Evolutionary conservation across 1,140 invertebrate genomes (phyloP).

Genomic region (Drosophila sproati): DNA sequence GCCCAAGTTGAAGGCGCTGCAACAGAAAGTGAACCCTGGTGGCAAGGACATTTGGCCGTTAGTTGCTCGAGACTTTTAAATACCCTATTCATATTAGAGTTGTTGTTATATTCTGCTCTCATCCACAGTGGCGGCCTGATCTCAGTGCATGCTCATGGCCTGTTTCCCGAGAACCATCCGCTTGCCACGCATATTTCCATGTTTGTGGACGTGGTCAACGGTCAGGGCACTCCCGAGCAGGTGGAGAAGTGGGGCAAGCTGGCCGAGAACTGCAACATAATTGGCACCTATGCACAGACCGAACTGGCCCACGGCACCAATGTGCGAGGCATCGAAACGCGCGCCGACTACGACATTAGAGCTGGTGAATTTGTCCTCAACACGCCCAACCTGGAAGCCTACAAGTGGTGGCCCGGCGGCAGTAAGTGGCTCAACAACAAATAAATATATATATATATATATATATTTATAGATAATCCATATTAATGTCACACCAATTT

Average conservation of each 20-base stretch:
- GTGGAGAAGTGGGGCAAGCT: conserved; percentile 93
- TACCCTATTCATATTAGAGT: background rate
- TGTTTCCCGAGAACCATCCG: conserved; percentile 92
- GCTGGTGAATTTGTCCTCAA: conserved; percentile 95
- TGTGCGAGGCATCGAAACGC: conserved; percentile 95
- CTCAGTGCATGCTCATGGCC: conserved; percentile 85
- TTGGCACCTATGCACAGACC: conserved; percentile 98
- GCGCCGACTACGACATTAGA: conserved; percentile 93
- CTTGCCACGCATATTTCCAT: conserved; percentile 93
- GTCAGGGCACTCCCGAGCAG: conserved; percentile 94
- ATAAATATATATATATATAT: conserved; percentile 85
- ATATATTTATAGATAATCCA: background rate
- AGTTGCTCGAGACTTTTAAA: conserved; percentile 23
- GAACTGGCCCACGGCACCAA: conserved; percentile 98
- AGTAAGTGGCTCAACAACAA: conserved; percentile 87
- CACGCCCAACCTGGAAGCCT: conserved; percentile 94
- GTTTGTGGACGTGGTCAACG: conserved; percentile 95
- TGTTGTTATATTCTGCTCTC: conserved; percentile 19
- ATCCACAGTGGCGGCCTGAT: conserved; percentile 88
- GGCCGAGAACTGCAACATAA: conserved; percentile 92
- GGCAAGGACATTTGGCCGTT: conserved; percentile 89
- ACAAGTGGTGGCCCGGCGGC: conserved; percentile 98
- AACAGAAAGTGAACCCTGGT: conserved; percentile 88
- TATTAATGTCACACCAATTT: background rate
- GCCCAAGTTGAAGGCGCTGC: conserved; percentile 89